These are phyloP conservation scores for Drosophila eohydei DNA, from an alignment of 2,888 invertebrate genomes.

Conservation along the genomic window DNA sequence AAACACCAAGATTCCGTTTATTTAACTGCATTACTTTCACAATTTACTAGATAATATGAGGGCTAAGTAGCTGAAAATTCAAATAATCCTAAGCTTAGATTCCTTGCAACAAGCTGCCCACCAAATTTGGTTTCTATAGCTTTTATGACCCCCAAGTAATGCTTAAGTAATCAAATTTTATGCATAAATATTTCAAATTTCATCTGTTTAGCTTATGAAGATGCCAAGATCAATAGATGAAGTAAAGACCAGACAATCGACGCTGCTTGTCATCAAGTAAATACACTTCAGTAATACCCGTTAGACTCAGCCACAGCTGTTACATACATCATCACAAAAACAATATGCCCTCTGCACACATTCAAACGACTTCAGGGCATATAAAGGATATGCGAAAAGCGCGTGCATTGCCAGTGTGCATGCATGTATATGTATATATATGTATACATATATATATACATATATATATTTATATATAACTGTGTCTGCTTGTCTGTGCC, in stretches of 20 bases:
- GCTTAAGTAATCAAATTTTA: neutral
- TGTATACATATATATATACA: constrained; percentile 52
- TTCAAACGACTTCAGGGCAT: neutral
- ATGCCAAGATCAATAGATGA: no score
- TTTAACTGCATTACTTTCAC: no score
- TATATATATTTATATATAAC: constrained; percentile 39
- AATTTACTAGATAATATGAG: no score
- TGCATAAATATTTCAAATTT: no score
- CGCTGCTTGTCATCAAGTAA: no score
- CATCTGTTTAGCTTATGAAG: no score
- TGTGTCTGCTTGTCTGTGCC: constrained; percentile 51
- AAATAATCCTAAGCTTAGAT: neutral
- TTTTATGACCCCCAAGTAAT: neutral
- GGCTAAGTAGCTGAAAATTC: neutral
- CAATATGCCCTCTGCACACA: neutral
- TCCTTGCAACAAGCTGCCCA: neutral
- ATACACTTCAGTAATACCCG: neutral
- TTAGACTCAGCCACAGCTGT: neutral
- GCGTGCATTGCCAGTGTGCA: constrained; percentile 52
- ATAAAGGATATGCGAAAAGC: constrained; percentile 68
- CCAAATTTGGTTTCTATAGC: neutral
- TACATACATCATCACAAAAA: neutral
- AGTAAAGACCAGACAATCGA: no score
- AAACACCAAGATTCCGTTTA: no score
- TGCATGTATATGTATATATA: constrained; percentile 52